Percentiles rank a stretch among this genome's conserved stretches.
These are phyloP conservation scores for Toxonevra muliebris DNA, from an alignment of 2,888 invertebrate genomes.

Conservation along the genomic window DNA sequence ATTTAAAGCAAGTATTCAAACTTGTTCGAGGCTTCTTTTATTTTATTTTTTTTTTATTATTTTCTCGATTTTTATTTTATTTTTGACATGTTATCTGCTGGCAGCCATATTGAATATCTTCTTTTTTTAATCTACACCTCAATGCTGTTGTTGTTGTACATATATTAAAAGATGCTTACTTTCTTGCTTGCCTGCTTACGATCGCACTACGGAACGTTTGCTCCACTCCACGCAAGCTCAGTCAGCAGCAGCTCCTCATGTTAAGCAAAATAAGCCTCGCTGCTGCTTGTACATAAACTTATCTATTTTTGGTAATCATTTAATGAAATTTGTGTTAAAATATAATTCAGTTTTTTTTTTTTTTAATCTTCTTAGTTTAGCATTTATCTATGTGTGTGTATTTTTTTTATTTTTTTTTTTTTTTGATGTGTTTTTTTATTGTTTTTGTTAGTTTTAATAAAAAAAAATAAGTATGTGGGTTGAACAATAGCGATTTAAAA, in stretches of 20 bases:
- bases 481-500: too few relatives aligned
- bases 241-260: not conserved
- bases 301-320: conserved; percentile 27
- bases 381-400: too few relatives aligned
- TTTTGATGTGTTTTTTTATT: too few relatives aligned
- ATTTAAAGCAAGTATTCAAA: conserved; percentile 34
- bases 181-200: not conserved
- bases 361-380: too few relatives aligned
- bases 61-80: conserved; percentile 35
- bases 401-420: too few relatives aligned
- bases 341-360: conserved; percentile 6
- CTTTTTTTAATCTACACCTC: conserved; percentile 42
- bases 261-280: conserved; percentile 1
- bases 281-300: not conserved
- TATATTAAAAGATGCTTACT: conserved; percentile 1
- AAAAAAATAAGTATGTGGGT: too few relatives aligned
- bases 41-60: conserved; percentile 36
- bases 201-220: not conserved
- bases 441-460: too few relatives aligned
- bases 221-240: not conserved
- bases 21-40: conserved; percentile 30
- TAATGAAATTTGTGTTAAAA: conserved; percentile 17
- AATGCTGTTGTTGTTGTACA: not conserved
- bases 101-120: conserved; percentile 60
- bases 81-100: conserved; percentile 45